These are phyloP conservation scores for Lithophane ornitopus DNA, from an alignment of 2,888 invertebrate genomes.

Conservation along the genomic window DNA sequence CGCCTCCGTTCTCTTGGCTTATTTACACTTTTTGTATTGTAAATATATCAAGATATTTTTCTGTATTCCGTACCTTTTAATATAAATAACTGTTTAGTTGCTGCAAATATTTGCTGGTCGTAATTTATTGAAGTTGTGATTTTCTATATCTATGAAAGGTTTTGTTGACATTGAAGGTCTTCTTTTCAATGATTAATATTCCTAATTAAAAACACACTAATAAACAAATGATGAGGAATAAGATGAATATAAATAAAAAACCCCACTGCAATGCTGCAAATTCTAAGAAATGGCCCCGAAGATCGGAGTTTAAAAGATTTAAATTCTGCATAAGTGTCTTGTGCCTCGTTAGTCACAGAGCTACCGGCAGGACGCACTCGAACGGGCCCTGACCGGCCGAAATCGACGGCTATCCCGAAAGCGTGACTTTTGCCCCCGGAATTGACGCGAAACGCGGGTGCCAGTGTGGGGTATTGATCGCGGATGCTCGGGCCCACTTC, in stretches of 20 bases:
- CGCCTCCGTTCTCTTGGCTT: constrained; percentile 68
- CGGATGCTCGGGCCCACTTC: constrained; percentile 83
- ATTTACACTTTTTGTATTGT: constrained; percentile 74
- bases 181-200: neutral
- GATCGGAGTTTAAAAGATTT: constrained; percentile 67
- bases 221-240: neutral
- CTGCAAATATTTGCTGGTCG: constrained; percentile 57
- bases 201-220: neutral
- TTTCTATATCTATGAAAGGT: constrained; percentile 29
- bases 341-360: constrained; percentile 73
- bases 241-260: neutral
- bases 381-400: constrained; percentile 83
- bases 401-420: constrained; percentile 87
- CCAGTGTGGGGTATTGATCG: constrained; percentile 88
- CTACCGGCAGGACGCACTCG: constrained; percentile 67
- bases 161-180: constrained; percentile 1
- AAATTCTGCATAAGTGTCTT: constrained; percentile 74
- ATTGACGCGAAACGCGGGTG: constrained; percentile 85
- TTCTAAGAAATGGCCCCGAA: constrained; percentile 31
- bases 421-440: constrained; percentile 89
- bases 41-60: constrained; percentile 74
- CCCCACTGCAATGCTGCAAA: constrained; percentile 32
- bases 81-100: constrained; percentile 67
- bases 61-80: constrained; percentile 65
- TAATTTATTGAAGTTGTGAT: constrained; percentile 57